Evolutionary conservation across 2,797 vertebrate genomes (phyloP).

Genomic region (Acestrorhynchus altus): DNA sequence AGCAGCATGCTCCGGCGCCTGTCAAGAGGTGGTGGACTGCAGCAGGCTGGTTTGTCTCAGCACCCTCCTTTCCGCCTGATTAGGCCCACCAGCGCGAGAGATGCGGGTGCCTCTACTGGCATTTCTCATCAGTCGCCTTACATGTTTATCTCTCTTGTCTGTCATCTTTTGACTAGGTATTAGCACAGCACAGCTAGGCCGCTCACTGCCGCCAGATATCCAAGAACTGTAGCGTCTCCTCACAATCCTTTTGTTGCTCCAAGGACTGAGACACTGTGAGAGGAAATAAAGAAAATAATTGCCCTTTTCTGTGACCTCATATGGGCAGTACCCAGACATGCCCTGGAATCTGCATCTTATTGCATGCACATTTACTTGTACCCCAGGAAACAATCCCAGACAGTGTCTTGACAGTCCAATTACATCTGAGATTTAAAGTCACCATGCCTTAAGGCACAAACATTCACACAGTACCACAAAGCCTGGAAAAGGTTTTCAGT

Average conservation of each 20-base stretch:
- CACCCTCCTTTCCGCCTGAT: slow-evolving; percentile 69
- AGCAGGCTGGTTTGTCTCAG: slow-evolving; percentile 65
- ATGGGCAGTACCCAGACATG: slow-evolving; percentile 46
- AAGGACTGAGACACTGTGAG: not conserved
- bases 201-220: not conserved
- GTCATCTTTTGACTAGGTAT: slow-evolving; percentile 59
- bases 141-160: slow-evolving; percentile 57
- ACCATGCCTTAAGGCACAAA: slow-evolving; percentile 50
- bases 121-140: slow-evolving; percentile 64
- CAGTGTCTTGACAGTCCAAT: slow-evolving; percentile 59
- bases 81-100: slow-evolving; percentile 66
- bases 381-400: slow-evolving; percentile 54
- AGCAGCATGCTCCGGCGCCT: slow-evolving; percentile 68
- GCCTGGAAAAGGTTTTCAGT: slow-evolving; percentile 56
- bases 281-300: slow-evolving; percentile 42
- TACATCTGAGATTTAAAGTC: slow-evolving; percentile 62
- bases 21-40: slow-evolving; percentile 68
- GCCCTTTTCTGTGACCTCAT: slow-evolving; percentile 38
- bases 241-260: not conserved
- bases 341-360: slow-evolving; percentile 53
- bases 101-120: slow-evolving; percentile 54
- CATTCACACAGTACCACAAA: slow-evolving; percentile 40
- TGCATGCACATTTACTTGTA: slow-evolving; percentile 50
- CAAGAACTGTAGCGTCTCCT: not conserved
- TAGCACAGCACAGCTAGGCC: not conserved